Base-by-base conservation (phyloP, 2,113 vertebrate genomes). In the Serilophus lunatus region DNA sequence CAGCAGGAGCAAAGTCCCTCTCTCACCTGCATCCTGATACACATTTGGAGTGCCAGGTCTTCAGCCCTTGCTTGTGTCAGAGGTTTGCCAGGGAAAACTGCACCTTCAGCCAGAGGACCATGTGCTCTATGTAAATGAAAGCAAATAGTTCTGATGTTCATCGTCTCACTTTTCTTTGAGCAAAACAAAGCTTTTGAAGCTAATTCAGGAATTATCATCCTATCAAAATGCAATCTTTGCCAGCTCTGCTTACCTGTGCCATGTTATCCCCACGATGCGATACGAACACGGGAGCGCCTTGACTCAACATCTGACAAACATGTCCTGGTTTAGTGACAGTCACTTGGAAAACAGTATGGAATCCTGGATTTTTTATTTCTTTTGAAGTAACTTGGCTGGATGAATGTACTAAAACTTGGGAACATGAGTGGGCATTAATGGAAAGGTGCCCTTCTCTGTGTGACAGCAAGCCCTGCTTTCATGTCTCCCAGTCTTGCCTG, bases 101-200 rank as follows among this genome's bases (percentile, higher is more conserved):
- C 2, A 3, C 14, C 84, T 91, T 71, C 72, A 72, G 57, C 53
- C 57, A 72, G 57, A 72, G 44, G 82, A 25, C 35, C 47, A 28
- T 71, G 68, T 88, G 71, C 71, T 94, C 72, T 50, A 7, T 82
- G 77, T 76, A 91, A 89, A 82, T 92, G 57, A 86, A 90, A 94
- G 79, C 85, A 88, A 80, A 71, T 72, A 44, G 49, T 86, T 92
- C 65, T 91, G 83, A 10, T 66, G 15, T 88, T 94, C 91, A 93
- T 89, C 20, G 81, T 79, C 61, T 89, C 70, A 13, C 45, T 75
- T 89, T 76, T 82, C 81, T 82, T 2, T 69, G 49, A 79, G n/a
- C 31, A 79, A 82, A 90, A 64, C 56, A 87, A 74, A 75, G 60
- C 33, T 92, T 95, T 87, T 86, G 77, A 91, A 86, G 81, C 44